Percentiles rank a stretch among this genome's conserved stretches.
Evolutionary conservation across 2,797 vertebrate genomes (phyloP).

Genomic region (Malacoctenus gilli): DNA sequence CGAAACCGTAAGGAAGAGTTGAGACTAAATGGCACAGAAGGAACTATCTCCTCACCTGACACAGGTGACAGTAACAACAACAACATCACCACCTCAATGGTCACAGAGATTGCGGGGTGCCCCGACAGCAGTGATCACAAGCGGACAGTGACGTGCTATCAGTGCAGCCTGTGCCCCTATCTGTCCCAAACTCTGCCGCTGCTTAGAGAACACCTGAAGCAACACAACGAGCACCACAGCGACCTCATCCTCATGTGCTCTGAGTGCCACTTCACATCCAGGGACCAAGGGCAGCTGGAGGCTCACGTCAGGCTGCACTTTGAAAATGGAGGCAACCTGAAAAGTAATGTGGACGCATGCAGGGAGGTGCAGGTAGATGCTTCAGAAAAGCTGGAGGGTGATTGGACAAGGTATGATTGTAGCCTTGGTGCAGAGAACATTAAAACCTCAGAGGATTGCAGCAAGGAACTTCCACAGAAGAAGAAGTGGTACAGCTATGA

Average conservation of each 20-base stretch:
- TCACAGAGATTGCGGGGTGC: constrained; percentile 22
- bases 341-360: constrained; percentile 11
- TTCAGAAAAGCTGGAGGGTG: constrained; percentile 44
- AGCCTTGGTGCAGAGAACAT: background rate
- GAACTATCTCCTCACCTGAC: background rate
- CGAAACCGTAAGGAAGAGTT: constrained; percentile 52
- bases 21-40: too few relatives aligned
- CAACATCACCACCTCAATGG: constrained; percentile 1
- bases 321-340: constrained; percentile 49
- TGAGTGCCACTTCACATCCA: constrained; percentile 87
- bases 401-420: background rate
- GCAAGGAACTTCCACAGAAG: constrained; percentile 58
- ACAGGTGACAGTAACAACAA: constrained; percentile 57
- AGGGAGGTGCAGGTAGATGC: constrained; percentile 19
- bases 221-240: constrained; percentile 86
- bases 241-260: constrained; percentile 85
- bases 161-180: constrained; percentile 93
- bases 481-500: constrained; percentile 97
- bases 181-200: constrained; percentile 85
- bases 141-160: constrained; percentile 88
- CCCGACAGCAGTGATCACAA: constrained; percentile 65
- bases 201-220: constrained; percentile 90
- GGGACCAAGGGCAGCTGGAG: constrained; percentile 90
- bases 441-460: background rate
- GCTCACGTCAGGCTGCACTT: constrained; percentile 88